These are phyloP conservation scores for Phorcus lineatus DNA, from an alignment of 2,888 invertebrate genomes.

Conservation along the genomic window DNA sequence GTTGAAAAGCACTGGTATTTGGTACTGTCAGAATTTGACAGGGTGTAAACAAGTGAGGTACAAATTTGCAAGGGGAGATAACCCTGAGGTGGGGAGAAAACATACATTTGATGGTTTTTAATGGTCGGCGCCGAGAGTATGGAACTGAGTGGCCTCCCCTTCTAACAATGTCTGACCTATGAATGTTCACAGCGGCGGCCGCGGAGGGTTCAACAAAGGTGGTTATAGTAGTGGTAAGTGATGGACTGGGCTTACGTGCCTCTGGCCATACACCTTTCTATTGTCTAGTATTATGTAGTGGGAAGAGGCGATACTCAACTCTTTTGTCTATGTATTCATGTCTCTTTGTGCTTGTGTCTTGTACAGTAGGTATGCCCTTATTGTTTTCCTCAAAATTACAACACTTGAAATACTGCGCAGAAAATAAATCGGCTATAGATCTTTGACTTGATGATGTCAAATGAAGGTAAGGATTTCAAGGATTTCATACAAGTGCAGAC, in stretches of 20 bases:
- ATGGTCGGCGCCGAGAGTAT: not conserved
- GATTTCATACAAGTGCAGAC: too few relatives aligned
- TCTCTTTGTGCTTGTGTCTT: not conserved
- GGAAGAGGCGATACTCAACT: conserved; percentile 9
- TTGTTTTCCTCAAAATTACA: too few relatives aligned
- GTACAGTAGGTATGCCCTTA: too few relatives aligned
- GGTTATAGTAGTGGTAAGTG: conserved; percentile 71
- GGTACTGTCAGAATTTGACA: not conserved
- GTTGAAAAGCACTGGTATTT: conserved; percentile 12
- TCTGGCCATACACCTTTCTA: conserved; percentile 42
- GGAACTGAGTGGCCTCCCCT: not conserved
- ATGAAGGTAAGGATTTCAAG: too few relatives aligned
- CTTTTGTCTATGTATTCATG: not conserved
- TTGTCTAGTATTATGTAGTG: conserved; percentile 18
- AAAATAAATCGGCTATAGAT: too few relatives aligned
- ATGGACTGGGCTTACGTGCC: conserved; percentile 30
- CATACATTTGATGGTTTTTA: not conserved
- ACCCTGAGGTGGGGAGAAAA: not conserved
- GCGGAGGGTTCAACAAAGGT: conserved; percentile 70
- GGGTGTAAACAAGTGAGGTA: too few relatives aligned
- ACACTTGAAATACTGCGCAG: too few relatives aligned
- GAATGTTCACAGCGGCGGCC: conserved; percentile 65
- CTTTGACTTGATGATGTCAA: too few relatives aligned
- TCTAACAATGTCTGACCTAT: conserved; percentile 21
- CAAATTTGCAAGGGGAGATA: not conserved